Evolutionary conservation across 2,113 vertebrate genomes (phyloP).

Genomic region (Garra rufa): DNA sequence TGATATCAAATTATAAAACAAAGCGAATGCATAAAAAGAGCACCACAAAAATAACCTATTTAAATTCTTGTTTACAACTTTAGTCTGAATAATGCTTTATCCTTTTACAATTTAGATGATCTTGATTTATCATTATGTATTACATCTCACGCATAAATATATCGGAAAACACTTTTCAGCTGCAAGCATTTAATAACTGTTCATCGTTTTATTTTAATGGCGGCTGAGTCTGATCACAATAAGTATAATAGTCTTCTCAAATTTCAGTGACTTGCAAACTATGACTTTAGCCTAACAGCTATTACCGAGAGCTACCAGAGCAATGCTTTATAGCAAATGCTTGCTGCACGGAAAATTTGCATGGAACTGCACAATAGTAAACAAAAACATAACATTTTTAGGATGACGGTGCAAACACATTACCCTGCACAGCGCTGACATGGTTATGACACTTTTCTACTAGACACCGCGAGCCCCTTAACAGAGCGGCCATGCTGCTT

Average conservation of each 20-base stretch:
- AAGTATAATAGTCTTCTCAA: neutral
- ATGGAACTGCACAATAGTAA: neutral
- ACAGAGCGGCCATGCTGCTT: slow-evolving; percentile 80
- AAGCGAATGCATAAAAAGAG: neutral
- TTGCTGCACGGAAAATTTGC: neutral
- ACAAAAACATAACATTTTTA: neutral
- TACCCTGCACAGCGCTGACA: slow-evolving; percentile 74
- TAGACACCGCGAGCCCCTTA: slow-evolving; percentile 72
- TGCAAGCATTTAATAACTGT: neutral
- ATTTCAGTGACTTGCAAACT: neutral
- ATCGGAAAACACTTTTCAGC: neutral
- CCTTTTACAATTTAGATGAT: neutral
- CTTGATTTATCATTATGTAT: neutral
- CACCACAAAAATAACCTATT: too few species aligned
- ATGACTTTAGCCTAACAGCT: slow-evolving; percentile 28
- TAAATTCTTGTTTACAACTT: neutral
- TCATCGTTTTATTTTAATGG: neutral
- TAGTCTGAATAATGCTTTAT: neutral
- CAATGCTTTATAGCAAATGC: neutral
- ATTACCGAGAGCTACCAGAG: neutral
- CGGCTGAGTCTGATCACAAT: neutral
- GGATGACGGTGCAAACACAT: slow-evolving; percentile 54
- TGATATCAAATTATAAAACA: neutral
- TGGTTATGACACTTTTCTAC: slow-evolving; percentile 68
- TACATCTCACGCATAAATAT: neutral